Percentiles rank a stretch among this genome's conserved stretches.
Evolutionary conservation across 2,113 vertebrate genomes (phyloP).

Genomic region (Scalopus aquaticus): DNA sequence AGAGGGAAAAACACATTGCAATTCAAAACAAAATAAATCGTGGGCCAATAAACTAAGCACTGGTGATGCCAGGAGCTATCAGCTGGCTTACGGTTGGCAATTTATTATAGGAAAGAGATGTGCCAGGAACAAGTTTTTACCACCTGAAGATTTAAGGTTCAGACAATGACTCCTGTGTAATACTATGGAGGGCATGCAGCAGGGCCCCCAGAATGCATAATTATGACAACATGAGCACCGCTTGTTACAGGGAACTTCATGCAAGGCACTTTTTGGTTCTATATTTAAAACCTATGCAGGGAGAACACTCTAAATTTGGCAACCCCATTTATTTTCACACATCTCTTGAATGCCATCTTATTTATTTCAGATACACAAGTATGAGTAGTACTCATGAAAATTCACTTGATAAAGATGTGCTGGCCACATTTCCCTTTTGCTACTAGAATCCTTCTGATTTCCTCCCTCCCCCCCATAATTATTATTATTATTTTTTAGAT

Average conservation of each 20-base stretch:
- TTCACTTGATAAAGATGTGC: neutral
- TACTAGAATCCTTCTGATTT: neutral
- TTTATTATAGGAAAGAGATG: neutral
- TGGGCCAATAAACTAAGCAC: too few relatives aligned
- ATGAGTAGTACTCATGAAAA: neutral
- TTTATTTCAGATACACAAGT: neutral
- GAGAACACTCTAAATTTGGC: neutral
- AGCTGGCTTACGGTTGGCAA: neutral
- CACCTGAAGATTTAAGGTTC: neutral
- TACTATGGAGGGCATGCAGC: rapidly evolving
- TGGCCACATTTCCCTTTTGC: neutral
- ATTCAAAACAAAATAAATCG: too few relatives aligned
- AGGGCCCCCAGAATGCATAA: neutral
- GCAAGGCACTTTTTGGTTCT: neutral
- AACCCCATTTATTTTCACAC: neutral
- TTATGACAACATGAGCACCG: neutral
- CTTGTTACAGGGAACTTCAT: neutral
- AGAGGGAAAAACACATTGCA: neutral
- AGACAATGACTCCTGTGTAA: neutral
- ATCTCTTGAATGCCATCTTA: neutral
- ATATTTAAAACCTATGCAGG: neutral
- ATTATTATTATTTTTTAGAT: too few relatives aligned
- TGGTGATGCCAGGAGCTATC: neutral
- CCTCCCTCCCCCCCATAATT: too few relatives aligned
- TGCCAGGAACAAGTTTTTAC: neutral